Conservation (phyloP, 2,797 vertebrate genomes). For the Astyanax mexicanus region DNA sequence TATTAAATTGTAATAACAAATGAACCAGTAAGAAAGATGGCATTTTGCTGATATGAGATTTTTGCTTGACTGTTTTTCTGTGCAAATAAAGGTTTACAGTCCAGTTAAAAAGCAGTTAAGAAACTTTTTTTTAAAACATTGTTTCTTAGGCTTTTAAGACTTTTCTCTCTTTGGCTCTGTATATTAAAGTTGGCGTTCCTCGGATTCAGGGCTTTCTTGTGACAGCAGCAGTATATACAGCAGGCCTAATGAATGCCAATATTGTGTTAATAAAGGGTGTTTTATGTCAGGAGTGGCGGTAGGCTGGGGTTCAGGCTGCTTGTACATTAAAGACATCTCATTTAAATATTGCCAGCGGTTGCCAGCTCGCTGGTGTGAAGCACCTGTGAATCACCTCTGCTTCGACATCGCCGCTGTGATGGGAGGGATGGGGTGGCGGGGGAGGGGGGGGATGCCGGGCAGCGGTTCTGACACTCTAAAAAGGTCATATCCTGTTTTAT, state of each 20-base stretch:
- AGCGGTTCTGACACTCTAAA: conserved; percentile 54
- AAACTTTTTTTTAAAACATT: too few species aligned
- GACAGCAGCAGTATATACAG: background rate
- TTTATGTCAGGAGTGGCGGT: background rate
- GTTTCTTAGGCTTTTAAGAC: too few species aligned
- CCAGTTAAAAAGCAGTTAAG: too few species aligned
- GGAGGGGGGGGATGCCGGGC: conserved; percentile 38
- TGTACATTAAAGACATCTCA: conserved; percentile 28
- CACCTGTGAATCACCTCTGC: conserved; percentile 39
- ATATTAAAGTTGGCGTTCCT: background rate
- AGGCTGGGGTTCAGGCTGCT: conserved; percentile 4
- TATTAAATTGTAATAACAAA: too few species aligned
- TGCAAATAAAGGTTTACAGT: too few species aligned
- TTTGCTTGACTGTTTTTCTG: too few species aligned
- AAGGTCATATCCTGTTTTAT: conserved; percentile 63
- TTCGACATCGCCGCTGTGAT: conserved; percentile 33
- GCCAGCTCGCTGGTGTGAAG: conserved; percentile 28
- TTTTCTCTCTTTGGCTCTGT: too few species aligned
- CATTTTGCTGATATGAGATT: too few species aligned
- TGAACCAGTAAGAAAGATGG: too few species aligned
- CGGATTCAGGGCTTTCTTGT: background rate
- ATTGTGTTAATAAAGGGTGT: conserved; percentile 6
- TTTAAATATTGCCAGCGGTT: conserved; percentile 18
- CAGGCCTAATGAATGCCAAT: background rate
- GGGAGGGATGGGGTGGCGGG: too few species aligned